Conservation (phyloP, 2,797 vertebrate genomes). For the Molossus molossus region DNA sequence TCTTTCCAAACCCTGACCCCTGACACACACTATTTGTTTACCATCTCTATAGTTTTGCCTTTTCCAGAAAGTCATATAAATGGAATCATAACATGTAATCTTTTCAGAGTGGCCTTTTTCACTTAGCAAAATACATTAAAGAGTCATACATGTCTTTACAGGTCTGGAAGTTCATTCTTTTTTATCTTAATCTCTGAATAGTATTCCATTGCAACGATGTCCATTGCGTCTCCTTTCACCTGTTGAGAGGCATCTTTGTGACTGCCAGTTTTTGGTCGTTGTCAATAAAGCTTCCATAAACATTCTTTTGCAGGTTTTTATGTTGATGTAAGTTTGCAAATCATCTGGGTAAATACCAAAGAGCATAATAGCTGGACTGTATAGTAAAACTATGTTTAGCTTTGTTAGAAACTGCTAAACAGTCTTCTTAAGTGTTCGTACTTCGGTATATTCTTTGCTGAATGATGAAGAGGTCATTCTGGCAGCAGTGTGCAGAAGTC, state of each 20-base stretch:
- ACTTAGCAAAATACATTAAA: not conserved
- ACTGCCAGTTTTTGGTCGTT: conserved; percentile 20
- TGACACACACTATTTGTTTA: conserved; percentile 23
- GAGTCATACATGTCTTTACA: not conserved
- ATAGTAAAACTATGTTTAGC: not conserved
- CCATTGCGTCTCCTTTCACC: not conserved
- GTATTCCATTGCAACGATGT: not conserved
- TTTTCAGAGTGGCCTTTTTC: conserved; percentile 32
- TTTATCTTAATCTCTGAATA: conserved; percentile 37
- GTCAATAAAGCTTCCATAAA: conserved; percentile 22
- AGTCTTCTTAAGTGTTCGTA: not conserved
- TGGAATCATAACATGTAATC: not conserved
- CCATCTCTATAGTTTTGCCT: not conserved
- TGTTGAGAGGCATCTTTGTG: not conserved
- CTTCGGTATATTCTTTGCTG: conserved; percentile 39
- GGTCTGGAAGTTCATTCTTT: not conserved
- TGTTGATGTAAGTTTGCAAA: conserved; percentile 31
- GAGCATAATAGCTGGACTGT: not conserved
- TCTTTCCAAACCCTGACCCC: not conserved
- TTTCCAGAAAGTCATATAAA: conserved; percentile 21
- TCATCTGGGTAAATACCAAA: not conserved
- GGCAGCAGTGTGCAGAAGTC: not conserved
- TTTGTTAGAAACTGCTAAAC: conserved; percentile 11
- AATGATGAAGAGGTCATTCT: conserved; percentile 37
- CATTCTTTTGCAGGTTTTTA: not conserved